Percentiles rank a stretch among this genome's conserved stretches.
Evolutionary conservation across 2,888 invertebrate species (phyloP).

Genomic region (Zygothrica quintamaculata): DNA sequence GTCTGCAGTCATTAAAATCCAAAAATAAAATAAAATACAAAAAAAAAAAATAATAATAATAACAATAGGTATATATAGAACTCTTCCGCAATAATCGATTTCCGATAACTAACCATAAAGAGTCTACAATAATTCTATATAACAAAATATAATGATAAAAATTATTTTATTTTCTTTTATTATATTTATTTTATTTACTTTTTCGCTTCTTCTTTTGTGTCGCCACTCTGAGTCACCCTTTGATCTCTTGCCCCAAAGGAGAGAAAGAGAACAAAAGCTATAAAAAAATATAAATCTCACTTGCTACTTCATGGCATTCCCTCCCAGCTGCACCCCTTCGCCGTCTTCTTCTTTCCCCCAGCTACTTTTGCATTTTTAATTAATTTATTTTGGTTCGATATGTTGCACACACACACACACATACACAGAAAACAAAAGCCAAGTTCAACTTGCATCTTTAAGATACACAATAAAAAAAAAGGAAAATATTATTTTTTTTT

Average conservation of each 20-base stretch:
- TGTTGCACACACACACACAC: constrained; percentile 64
- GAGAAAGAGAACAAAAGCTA: constrained; percentile 10
- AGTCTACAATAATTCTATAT: constrained; percentile 54
- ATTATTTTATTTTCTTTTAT: constrained; percentile 20
- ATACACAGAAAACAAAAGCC: constrained; percentile 67
- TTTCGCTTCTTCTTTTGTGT: too few relatives aligned
- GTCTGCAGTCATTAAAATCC: background rate
- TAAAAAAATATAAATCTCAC: constrained; percentile 13
- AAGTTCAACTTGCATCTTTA: constrained; percentile 73
- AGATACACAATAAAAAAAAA: constrained; percentile 69
- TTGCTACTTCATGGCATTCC: constrained; percentile 16
- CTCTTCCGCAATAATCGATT: constrained; percentile 62
- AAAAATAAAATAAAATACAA: too few relatives aligned
- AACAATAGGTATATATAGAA: constrained; percentile 20
- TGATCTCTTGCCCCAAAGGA: constrained; percentile 3
- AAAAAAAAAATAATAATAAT: too few relatives aligned
- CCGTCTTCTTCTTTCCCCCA: constrained; percentile 18
- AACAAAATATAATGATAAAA: constrained; percentile 71
- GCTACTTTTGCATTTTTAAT: constrained; percentile 76
- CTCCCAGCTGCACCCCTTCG: background rate
- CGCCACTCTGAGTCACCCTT: background rate
- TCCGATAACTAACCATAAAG: constrained; percentile 59
- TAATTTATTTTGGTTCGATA: constrained; percentile 78
- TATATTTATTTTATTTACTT: too few relatives aligned
- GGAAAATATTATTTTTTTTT: too few relatives aligned